phyloP scores from a whole-genome alignment of 2,797 vertebrate genomes.

The Arctocebus calabarensis region DNA sequence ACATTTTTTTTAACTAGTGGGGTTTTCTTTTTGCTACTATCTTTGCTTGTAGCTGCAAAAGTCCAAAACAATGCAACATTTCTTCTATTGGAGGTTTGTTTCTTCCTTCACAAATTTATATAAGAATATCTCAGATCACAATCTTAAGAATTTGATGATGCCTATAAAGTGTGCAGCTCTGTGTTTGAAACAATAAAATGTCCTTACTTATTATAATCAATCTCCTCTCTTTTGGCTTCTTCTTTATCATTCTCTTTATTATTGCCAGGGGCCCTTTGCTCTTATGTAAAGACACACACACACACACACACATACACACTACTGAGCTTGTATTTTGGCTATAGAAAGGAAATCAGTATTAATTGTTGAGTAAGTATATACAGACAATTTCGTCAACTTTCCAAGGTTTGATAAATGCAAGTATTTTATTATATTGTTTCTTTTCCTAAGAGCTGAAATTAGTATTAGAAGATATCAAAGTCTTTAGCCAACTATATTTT shows the following conservation, averaged over 20 bases:
- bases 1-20: not conserved
- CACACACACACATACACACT: conserved; percentile 3
- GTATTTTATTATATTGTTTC: conserved; percentile 46
- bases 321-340: conserved; percentile 37
- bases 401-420: conserved; percentile 53
- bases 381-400: conserved; percentile 44
- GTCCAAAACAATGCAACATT: not conserved
- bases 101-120: not conserved
- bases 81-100: not conserved
- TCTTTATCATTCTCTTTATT: not conserved
- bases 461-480: conserved; percentile 62
- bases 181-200: not conserved
- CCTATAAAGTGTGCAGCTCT: not conserved
- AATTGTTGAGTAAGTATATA: conserved; percentile 62
- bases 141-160: not conserved
- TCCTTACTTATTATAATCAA: not conserved
- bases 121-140: not conserved
- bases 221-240: not conserved
- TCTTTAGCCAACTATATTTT: conserved; percentile 58
- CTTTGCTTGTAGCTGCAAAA: not conserved
- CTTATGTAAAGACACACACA: not conserved
- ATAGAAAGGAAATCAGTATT: conserved; percentile 15
- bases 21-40: not conserved
- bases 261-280: conserved; percentile 2
- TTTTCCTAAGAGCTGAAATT: conserved; percentile 30